phyloP scores from a whole-genome alignment of 2,888 invertebrate genomes.

The Omphaloscelis lunosa region DNA sequence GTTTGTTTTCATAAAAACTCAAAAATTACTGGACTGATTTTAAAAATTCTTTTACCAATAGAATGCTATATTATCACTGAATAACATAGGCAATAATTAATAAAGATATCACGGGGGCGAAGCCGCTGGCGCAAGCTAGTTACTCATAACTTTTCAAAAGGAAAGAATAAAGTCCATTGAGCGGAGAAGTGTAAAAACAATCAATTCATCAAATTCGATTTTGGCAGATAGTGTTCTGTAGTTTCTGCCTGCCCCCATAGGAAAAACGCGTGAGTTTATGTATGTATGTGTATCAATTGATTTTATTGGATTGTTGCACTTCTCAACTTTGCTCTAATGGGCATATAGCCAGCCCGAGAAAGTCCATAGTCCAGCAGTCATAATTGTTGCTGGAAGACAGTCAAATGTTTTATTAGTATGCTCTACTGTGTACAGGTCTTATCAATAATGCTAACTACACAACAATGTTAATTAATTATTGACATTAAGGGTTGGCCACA shows the following conservation, averaged over 20 bases:
- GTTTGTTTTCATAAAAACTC: no score
- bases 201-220: not conserved
- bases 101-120: no score
- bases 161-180: not conserved
- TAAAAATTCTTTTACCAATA: no score
- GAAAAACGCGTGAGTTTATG: no score
- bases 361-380: not conserved
- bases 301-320: not conserved
- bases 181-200: not conserved
- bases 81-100: no score
- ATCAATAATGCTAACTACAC: slow-evolving; percentile 30
- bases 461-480: slow-evolving; percentile 13
- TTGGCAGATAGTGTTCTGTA: not conserved
- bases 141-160: no score
- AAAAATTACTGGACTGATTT: no score
- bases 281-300: not conserved
- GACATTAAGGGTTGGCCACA: slow-evolving; percentile 7
- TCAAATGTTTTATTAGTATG: slow-evolving; percentile 11
- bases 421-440: slow-evolving; percentile 10
- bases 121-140: no score
- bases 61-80: no score
- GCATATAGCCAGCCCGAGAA: not conserved
- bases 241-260: not conserved
- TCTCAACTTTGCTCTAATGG: not conserved
- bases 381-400: not conserved